Percentiles rank a stretch among this genome's conserved stretches.
phyloP scores from a whole-genome alignment of 1,140 invertebrate genomes.

The Antheraea mylitta region DNA sequence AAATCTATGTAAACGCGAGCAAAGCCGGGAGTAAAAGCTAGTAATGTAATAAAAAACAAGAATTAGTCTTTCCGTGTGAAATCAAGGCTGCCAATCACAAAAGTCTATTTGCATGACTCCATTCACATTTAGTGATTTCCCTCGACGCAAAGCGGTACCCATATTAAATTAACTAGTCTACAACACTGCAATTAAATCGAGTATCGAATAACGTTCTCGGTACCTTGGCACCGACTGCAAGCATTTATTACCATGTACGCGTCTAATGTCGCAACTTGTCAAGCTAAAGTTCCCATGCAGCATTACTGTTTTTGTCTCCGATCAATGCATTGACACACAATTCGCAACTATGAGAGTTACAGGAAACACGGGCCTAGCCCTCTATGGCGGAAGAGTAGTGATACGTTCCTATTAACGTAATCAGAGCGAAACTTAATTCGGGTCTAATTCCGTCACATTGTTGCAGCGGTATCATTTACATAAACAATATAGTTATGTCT shows the following conservation, averaged over 20 bases:
- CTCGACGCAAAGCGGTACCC: background rate
- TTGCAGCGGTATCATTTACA: slow-evolving; percentile 3
- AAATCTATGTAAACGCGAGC: too few relatives aligned
- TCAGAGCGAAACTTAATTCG: slow-evolving; percentile 53
- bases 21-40: too few relatives aligned
- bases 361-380: slow-evolving; percentile 63
- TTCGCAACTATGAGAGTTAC: slow-evolving; percentile 41
- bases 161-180: background rate
- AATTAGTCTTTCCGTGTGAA: too few relatives aligned
- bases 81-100: background rate
- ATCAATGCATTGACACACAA: slow-evolving; percentile 43
- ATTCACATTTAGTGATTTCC: background rate
- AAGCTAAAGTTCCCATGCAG: slow-evolving; percentile 45
- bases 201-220: background rate
- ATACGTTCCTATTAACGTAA: slow-evolving; percentile 42
- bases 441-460: slow-evolving; percentile 35
- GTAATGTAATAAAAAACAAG: too few relatives aligned
- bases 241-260: background rate
- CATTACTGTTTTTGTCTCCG: slow-evolving; percentile 56
- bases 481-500: background rate
- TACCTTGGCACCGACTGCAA: background rate
- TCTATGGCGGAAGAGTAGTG: slow-evolving; percentile 43
- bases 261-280: background rate
- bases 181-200: slow-evolving; percentile 12
- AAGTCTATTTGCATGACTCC: background rate